Percentiles rank a stretch among this genome's conserved stretches.
These are phyloP conservation scores for Stomatorhinus walkeri DNA, from an alignment of 2,797 vertebrate genomes.

Conservation along the genomic window DNA sequence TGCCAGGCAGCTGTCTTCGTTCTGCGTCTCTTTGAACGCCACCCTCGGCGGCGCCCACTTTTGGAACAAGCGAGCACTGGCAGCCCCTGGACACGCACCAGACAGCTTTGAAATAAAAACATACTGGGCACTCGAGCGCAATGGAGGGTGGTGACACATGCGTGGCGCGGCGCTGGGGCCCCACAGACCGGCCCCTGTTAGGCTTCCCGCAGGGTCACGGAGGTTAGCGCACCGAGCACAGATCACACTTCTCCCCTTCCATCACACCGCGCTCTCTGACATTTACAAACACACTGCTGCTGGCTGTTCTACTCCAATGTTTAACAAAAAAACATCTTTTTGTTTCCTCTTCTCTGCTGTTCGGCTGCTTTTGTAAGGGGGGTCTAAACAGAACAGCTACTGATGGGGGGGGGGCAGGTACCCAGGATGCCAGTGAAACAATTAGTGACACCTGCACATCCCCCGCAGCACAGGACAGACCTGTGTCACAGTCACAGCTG, in stretches of 20 bases:
- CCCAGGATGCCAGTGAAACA: not conserved
- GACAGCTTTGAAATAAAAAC: slow-evolving; percentile 13
- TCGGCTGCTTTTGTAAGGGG: not conserved
- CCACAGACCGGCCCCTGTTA: not conserved
- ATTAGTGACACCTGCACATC: slow-evolving; percentile 9
- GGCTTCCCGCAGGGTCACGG: not conserved
- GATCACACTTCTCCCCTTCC: not conserved
- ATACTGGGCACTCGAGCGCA: not conserved
- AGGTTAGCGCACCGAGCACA: not conserved
- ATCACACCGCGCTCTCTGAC: not conserved
- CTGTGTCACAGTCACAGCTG: not conserved
- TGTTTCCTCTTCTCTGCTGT: not conserved
- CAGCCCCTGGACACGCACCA: not conserved
- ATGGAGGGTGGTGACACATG: not conserved
- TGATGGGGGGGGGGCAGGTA: not conserved
- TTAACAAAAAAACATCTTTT: not conserved
- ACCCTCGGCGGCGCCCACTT: slow-evolving; percentile 3
- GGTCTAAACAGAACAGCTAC: not conserved
- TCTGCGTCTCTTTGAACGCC: not conserved
- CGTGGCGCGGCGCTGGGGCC: not conserved
- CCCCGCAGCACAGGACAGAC: not conserved
- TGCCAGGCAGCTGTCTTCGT: not conserved
- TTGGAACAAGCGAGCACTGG: not conserved
- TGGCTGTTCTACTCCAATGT: not conserved
- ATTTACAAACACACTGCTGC: not conserved